Evolutionary conservation across 1,140 invertebrate genomes (phyloP).

Genomic region (Pygmarrhopalites habei): DNA sequence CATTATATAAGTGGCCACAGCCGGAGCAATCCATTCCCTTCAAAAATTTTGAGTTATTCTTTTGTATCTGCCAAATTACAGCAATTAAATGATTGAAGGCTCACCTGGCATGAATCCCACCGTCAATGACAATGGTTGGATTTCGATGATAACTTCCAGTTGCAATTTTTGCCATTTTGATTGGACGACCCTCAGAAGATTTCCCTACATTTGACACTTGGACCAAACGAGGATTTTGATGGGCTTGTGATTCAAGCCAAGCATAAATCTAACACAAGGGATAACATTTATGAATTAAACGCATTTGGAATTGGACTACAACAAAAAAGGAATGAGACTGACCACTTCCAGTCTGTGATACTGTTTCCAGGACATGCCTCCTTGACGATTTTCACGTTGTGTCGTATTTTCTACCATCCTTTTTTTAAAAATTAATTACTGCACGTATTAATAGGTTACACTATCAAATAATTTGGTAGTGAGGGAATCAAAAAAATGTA

Average conservation of each 20-base stretch:
- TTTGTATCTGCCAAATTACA: neutral
- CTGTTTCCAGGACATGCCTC: conserved; percentile 35
- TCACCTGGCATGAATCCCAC: conserved; percentile 76
- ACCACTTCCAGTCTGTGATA: conserved; percentile 33
- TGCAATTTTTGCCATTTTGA: conserved; percentile 61
- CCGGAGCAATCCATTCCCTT: conserved; percentile 52
- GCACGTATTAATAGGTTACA: too few relatives aligned
- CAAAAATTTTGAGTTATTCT: neutral
- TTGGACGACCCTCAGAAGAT: conserved; percentile 63
- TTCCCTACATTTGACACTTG: conserved; percentile 48
- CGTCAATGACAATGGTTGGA: conserved; percentile 49
- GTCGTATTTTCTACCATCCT: conserved; percentile 20
- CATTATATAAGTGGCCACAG: conserved; percentile 72
- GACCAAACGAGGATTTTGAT: conserved; percentile 22
- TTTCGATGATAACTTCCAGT: conserved; percentile 27
- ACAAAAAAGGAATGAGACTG: neutral
- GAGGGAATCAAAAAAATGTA: too few relatives aligned
- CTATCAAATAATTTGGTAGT: too few relatives aligned
- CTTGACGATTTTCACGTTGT: conserved; percentile 16
- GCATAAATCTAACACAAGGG: conserved; percentile 33
- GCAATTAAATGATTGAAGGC: neutral
- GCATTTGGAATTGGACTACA: too few relatives aligned
- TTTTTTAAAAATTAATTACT: too few relatives aligned
- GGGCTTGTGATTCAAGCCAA: conserved; percentile 33
- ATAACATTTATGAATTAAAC: too few relatives aligned